phyloP scores from a whole-genome alignment of 2,113 vertebrate species.

The Bufo bufo region DNA sequence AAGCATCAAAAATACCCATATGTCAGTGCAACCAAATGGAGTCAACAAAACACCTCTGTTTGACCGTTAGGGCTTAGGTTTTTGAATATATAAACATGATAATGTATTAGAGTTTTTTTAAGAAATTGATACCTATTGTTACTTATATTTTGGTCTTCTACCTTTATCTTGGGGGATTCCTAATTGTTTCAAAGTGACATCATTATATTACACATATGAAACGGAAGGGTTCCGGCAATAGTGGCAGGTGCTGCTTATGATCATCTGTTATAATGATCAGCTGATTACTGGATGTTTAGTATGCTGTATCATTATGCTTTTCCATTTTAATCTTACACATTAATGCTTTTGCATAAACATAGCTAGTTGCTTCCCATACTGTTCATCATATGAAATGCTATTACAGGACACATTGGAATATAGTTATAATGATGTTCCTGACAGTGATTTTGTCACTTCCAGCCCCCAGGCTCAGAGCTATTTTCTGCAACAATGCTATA shows the following conservation, averaged over 20 bases:
- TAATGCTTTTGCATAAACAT: constrained; percentile 18
- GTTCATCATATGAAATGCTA: constrained; percentile 14
- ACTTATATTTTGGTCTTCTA: neutral
- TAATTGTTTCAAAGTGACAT: neutral
- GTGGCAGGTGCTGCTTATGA: neutral
- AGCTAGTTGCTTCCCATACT: constrained; percentile 2
- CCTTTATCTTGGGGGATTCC: neutral
- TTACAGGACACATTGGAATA: constrained; percentile 25
- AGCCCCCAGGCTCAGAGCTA: constrained; percentile 28
- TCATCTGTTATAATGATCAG: constrained; percentile 10
- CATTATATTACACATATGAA: constrained; percentile 11
- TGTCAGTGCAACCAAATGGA: no score
- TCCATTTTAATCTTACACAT: constrained; percentile 6
- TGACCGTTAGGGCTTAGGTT: no score
- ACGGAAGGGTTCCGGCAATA: neutral
- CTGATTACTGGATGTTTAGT: neutral
- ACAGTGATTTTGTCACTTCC: constrained; percentile 34
- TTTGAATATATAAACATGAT: no score
- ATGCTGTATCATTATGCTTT: neutral
- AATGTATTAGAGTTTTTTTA: neutral
- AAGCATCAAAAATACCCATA: no score
- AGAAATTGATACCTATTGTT: neutral
- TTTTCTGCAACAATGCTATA: constrained; percentile 12
- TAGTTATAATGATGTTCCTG: constrained; percentile 46
- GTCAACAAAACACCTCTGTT: no score